Conservation (phyloP, 2,113 vertebrate species). For the Mastomys coucha region DNA sequence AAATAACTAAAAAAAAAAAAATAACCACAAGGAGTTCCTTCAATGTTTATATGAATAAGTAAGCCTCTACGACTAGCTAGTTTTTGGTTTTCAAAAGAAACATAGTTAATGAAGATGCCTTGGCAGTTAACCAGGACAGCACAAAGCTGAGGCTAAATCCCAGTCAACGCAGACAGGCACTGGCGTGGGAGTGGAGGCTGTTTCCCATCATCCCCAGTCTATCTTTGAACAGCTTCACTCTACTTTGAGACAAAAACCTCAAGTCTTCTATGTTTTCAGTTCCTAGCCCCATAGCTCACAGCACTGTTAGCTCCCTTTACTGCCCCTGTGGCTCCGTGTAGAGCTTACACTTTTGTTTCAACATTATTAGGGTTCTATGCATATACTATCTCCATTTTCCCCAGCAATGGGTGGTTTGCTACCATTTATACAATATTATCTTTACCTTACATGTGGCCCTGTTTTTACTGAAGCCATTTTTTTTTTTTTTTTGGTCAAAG, state of each 20-base stretch:
- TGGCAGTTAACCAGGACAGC: background rate
- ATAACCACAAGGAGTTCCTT: conserved; percentile 20
- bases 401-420: background rate
- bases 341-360: background rate
- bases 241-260: background rate
- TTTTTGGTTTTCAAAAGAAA: conserved; percentile 2
- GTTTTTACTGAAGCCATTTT: conserved; percentile 38
- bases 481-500: background rate
- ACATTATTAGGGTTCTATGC: background rate
- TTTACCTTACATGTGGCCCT: conserved; percentile 11
- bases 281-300: background rate
- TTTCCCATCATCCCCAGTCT: background rate
- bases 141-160: background rate
- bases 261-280: background rate
- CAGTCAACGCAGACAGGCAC: background rate
- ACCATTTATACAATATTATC: background rate
- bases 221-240: background rate
- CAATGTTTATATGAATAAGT: background rate
- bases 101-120: background rate
- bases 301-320: background rate
- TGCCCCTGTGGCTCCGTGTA: background rate
- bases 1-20: background rate
- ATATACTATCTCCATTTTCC: background rate
- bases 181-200: background rate
- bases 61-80: background rate